Conservation (phyloP, 2,888 invertebrate genomes). For the Allolobophora icterica region DNA sequence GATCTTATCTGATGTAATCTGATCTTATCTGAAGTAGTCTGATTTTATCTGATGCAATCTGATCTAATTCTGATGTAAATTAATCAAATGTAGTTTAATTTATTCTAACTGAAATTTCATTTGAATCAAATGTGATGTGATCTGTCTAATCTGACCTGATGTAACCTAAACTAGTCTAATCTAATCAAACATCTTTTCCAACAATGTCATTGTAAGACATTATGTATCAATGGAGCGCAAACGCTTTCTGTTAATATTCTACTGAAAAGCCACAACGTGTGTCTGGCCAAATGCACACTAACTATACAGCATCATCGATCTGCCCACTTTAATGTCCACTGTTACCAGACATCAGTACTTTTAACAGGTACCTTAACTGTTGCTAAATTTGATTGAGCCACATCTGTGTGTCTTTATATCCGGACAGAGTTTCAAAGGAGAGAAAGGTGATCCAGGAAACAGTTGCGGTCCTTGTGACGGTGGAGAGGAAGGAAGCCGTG, state of each 20-base stretch:
- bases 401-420: neutral
- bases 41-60: no score
- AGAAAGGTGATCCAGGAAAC: constrained; percentile 30
- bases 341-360: neutral
- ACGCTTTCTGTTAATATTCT: neutral
- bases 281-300: neutral
- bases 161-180: neutral
- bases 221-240: neutral
- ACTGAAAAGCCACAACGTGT: neutral
- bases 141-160: neutral
- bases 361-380: neutral
- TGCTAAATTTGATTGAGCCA: neutral
- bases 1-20: no score
- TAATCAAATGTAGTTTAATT: no score
- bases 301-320: neutral
- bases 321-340: neutral
- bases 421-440: constrained; percentile 29
- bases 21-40: no score
- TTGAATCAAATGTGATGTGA: neutral
- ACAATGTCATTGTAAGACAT: no score
- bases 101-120: neutral
- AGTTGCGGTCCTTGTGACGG: neutral
- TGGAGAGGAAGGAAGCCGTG: neutral
- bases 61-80: neutral
- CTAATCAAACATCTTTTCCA: no score